Evolutionary conservation across 2,113 vertebrate species (phyloP), one percentile per base, ranked within the genome.

Genomic region (Hylia prasina): DNA sequence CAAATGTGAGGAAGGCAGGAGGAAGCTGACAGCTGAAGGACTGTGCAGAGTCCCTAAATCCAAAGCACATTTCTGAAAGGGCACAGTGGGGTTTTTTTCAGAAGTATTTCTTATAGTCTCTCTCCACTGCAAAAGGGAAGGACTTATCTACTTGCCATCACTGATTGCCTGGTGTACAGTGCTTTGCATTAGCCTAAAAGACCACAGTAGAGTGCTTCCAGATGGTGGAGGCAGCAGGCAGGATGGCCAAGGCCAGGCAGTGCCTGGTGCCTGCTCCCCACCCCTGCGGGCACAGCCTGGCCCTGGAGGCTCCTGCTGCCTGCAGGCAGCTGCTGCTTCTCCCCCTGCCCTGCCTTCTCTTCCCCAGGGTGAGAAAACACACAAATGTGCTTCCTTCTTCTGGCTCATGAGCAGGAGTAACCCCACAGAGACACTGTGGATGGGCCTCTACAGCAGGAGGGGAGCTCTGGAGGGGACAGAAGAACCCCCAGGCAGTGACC

Each of bases 21-120:
- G 61, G 93, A 76, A 93, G 94, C 73, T 96, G 93, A 90, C 95
- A 94, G 87, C 45, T 96, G 87, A 97, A 96, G 84, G 93, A 89
- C 93, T 82, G 81, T 42, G 51, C 84, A 53, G 69, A 95, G 72
- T 82, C 71, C 91, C 88, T 89, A 92, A 95, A 96, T 93, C 76
- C 94, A 89, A 89, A 91, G 71, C 0, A 0, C 19, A 13, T 92
- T 95, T 95, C 86, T 85, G 80, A 95, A 96, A 95, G 60, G 53
- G 35, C 63, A 64, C 44, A 40, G 25, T 51, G 37, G 15, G 6
- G 42, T 60, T 8, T 33, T 70, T 84, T 51, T 20, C 39, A 35
- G n/a, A 54, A 56, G 50, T 37, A 28, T 76, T 94, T 81, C 71
- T 69, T 82, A 58, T 33, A 60, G 57, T 58, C 80, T 75, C 53